These are phyloP conservation scores for Falcaria lacertinaria DNA, from an alignment of 2,888 invertebrate genomes.

Conservation along the genomic window DNA sequence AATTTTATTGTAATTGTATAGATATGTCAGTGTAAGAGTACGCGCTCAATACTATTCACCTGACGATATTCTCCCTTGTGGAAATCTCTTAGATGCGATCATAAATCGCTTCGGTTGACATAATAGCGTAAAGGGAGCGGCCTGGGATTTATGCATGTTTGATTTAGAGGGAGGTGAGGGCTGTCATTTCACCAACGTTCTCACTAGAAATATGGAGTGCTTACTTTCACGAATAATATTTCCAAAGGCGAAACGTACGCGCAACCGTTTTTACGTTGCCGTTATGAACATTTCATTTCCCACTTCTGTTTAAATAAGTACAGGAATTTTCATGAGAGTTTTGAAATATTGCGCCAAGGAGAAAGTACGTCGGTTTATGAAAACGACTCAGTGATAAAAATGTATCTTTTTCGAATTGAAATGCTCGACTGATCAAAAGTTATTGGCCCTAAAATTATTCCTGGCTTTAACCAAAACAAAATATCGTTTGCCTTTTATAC, in stretches of 20 bases:
- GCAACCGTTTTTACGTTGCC: constrained; percentile 18
- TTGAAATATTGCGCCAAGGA: constrained; percentile 20
- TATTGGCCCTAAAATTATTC: constrained; percentile 34
- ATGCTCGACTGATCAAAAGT: constrained; percentile 33
- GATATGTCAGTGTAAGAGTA: constrained; percentile 35
- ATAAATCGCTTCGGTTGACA: constrained; percentile 76
- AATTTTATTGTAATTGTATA: constrained; percentile 13
- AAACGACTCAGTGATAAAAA: constrained; percentile 16
- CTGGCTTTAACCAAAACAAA: constrained; percentile 24
- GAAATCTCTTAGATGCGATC: constrained; percentile 72
- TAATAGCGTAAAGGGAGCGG: constrained; percentile 73
- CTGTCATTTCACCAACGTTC: constrained; percentile 47
- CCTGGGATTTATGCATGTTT: constrained; percentile 74
- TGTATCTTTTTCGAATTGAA: constrained; percentile 18
- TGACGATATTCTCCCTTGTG: constrained; percentile 55
- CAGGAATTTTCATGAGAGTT: constrained; percentile 26
- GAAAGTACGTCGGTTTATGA: constrained; percentile 18
- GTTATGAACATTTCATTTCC: constrained; percentile 21
- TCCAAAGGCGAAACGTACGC: constrained; percentile 25
- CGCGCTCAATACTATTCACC: constrained; percentile 63
- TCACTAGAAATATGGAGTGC: constrained; percentile 42
- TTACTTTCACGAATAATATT: constrained; percentile 38
- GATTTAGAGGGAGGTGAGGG: constrained; percentile 64
- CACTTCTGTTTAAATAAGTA: constrained; percentile 22
- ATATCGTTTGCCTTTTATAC: constrained; percentile 31